Conservation (phyloP, 2,113 vertebrate species). For the Rattus rattus region DNA sequence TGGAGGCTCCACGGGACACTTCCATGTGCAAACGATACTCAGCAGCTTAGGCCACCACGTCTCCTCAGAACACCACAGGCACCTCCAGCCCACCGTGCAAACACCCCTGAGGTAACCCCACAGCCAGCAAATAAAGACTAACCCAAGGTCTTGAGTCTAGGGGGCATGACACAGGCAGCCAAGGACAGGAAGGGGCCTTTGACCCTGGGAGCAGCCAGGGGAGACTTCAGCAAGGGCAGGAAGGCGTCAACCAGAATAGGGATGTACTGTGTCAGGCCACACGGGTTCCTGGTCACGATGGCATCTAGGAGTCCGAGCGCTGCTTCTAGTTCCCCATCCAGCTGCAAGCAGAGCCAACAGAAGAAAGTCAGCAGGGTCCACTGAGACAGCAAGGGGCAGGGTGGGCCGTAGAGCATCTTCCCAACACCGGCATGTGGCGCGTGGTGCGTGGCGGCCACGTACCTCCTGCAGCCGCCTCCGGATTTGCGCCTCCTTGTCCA, state of each 20-base stretch:
- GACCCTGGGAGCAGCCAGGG: conserved; percentile 93
- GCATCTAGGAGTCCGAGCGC: conserved; percentile 90
- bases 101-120: neutral
- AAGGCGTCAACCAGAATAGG: conserved; percentile 91
- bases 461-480: conserved; percentile 93
- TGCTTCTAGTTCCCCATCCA: conserved; percentile 92
- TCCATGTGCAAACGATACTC: neutral
- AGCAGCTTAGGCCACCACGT: neutral
- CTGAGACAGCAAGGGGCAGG: neutral
- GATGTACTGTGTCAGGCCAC: conserved; percentile 92
- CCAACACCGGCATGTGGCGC: fast-evolving
- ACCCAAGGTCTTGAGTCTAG: conserved; percentile 92
- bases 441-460: neutral
- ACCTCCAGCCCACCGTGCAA: neutral
- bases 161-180: conserved; percentile 92
- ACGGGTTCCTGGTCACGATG: conserved; percentile 88
- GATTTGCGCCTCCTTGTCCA: conserved; percentile 93
- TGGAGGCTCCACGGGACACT: neutral
- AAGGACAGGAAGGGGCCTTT: conserved; percentile 91
- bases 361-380: neutral
- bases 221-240: conserved; percentile 93
- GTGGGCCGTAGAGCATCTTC: neutral
- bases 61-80: neutral
- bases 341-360: conserved; percentile 83
- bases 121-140: conserved; percentile 69